Conservation (phyloP, 2,888 invertebrate species). For the Dascillus cervinus region DNA sequence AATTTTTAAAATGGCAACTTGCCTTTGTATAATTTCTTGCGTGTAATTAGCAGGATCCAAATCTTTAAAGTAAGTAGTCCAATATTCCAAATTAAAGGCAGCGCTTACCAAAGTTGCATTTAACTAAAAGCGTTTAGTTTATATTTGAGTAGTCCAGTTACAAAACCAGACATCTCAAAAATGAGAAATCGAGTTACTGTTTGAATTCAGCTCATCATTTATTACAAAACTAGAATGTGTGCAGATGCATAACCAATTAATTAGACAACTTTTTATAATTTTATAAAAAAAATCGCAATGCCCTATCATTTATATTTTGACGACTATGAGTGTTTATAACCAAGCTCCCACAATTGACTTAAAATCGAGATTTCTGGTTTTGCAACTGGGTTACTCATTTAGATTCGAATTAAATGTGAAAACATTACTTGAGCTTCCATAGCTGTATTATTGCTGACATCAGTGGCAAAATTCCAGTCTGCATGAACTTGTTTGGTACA, state of each 20-base stretch:
- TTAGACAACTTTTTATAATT: too few relatives aligned
- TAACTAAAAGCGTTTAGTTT: slow-evolving; percentile 19
- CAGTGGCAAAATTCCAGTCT: slow-evolving; percentile 35
- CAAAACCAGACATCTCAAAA: too few relatives aligned
- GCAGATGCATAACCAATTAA: too few relatives aligned
- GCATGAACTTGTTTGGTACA: slow-evolving; percentile 33
- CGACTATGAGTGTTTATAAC: too few relatives aligned
- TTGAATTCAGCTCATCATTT: too few relatives aligned
- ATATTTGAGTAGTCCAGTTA: not conserved
- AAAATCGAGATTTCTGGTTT: too few relatives aligned
- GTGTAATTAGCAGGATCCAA: slow-evolving; percentile 35
- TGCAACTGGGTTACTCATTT: too few relatives aligned
- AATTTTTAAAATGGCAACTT: slow-evolving; percentile 40
- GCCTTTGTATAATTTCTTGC: slow-evolving; percentile 38
- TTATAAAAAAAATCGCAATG: too few relatives aligned
- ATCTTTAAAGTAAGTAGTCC: slow-evolving; percentile 34
- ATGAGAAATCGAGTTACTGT: too few relatives aligned
- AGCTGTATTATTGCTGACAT: slow-evolving; percentile 28
- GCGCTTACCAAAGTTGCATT: slow-evolving; percentile 23
- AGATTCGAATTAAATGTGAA: not conserved
- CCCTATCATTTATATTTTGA: too few relatives aligned
- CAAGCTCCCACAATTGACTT: too few relatives aligned
- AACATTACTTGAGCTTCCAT: slow-evolving; percentile 22
- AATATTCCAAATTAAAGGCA: slow-evolving; percentile 37
- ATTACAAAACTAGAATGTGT: too few relatives aligned